Conservation (phyloP, 2,113 vertebrate species). For the Rana temporaria region DNA sequence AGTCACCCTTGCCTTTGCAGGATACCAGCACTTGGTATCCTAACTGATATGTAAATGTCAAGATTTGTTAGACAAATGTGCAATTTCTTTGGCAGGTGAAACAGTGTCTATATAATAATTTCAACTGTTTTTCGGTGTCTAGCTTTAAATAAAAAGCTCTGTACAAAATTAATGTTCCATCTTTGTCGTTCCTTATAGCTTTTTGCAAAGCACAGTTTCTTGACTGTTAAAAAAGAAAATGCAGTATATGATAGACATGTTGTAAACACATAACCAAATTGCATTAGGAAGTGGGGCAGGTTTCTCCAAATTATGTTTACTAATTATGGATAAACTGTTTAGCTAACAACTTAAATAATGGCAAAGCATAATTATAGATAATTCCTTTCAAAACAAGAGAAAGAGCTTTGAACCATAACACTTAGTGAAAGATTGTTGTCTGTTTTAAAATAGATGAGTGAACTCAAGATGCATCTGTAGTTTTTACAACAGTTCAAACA, state of each 20-base stretch:
- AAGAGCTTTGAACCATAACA: constrained; percentile 37
- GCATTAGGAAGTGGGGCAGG: constrained; percentile 25
- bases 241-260: constrained; percentile 3
- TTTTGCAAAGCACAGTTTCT: not conserved
- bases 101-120: too few relatives aligned
- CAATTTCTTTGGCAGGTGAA: too few relatives aligned
- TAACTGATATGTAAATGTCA: too few relatives aligned
- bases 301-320: constrained; percentile 48
- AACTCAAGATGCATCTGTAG: constrained; percentile 69
- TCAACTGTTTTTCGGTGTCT: too few relatives aligned
- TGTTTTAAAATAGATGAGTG: constrained; percentile 60
- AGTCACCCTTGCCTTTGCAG: too few relatives aligned
- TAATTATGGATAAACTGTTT: constrained; percentile 48
- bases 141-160: too few relatives aligned
- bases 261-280: constrained; percentile 34
- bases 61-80: too few relatives aligned
- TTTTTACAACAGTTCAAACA: constrained; percentile 77
- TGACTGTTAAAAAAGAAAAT: constrained; percentile 28
- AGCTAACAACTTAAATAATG: constrained; percentile 46
- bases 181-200: not conserved
- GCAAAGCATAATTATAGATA: constrained; percentile 32
- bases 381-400: constrained; percentile 33
- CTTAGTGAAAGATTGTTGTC: constrained; percentile 44
- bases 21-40: too few relatives aligned
- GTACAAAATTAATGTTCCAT: too few relatives aligned